Percentiles rank a stretch among this genome's conserved stretches.
These are phyloP conservation scores for Acomys russatus DNA, from an alignment of 2,797 vertebrate genomes.

Conservation along the genomic window DNA sequence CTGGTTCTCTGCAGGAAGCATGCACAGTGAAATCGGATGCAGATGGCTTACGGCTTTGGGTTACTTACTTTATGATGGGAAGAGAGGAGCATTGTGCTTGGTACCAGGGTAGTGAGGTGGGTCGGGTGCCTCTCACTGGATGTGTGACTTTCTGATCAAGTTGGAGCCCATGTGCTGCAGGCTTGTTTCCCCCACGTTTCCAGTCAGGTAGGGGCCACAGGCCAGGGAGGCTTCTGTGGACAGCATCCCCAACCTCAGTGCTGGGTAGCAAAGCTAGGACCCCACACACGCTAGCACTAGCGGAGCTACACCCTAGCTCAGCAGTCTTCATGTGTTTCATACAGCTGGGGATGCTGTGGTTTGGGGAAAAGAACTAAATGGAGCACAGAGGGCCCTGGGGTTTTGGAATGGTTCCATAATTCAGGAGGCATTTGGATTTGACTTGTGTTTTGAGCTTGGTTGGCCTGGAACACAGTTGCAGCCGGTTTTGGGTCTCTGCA, in stretches of 20 bases:
- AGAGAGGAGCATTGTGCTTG: neutral
- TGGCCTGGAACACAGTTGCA: neutral
- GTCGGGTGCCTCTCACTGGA: neutral
- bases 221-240: neutral
- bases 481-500: neutral
- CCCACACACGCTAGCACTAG: neutral
- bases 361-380: neutral
- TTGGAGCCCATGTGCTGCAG: neutral
- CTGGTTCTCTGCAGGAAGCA: neutral
- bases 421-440: neutral
- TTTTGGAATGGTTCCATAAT: neutral
- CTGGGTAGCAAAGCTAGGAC: neutral
- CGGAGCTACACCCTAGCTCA: neutral
- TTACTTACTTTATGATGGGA: neutral
- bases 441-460: neutral
- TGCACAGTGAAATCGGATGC: neutral
- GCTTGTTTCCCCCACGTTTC: neutral
- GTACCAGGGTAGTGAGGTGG: neutral
- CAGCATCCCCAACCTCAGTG: too few relatives aligned
- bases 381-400: neutral
- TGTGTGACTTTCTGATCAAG: neutral
- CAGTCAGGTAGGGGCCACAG: neutral
- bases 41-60: constrained; percentile 4
- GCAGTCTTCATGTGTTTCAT: neutral
- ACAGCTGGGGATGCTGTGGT: neutral